Evolutionary conservation across 2,888 invertebrate genomes (phyloP).

Genomic region (Oscheius onirici): DNA sequence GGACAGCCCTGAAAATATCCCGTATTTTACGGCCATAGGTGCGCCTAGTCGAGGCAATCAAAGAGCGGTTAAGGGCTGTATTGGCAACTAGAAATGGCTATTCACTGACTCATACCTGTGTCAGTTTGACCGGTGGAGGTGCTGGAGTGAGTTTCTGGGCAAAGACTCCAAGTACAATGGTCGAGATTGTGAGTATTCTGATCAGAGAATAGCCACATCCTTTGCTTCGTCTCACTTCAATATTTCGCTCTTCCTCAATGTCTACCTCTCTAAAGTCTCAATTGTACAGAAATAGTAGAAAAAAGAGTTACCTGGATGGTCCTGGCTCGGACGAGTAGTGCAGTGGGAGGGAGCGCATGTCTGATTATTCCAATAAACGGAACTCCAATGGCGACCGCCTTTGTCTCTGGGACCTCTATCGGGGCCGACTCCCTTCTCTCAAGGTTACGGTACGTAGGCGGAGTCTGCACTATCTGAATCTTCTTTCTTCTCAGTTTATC

Average conservation of each 20-base stretch:
- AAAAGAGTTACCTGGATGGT: conserved; percentile 15
- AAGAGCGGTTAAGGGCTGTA: conserved; percentile 26
- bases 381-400: conserved; percentile 18
- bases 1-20: conserved; percentile 60
- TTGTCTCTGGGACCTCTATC: conserved; percentile 25
- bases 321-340: conserved; percentile 22
- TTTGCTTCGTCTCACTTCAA: too few relatives aligned
- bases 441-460: conserved; percentile 18
- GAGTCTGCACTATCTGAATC: not conserved
- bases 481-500: not conserved
- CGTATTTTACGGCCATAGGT: conserved; percentile 24
- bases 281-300: not conserved
- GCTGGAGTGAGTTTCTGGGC: conserved; percentile 18
- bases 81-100: not conserved
- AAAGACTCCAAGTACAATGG: conserved; percentile 15
- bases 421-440: not conserved
- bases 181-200: not conserved
- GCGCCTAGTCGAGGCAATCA: conserved; percentile 33
- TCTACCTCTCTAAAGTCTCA: not conserved
- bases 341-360: conserved; percentile 12
- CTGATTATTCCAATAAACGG: conserved; percentile 31
- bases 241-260: not conserved
- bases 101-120: conserved; percentile 2
- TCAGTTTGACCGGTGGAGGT: conserved; percentile 25
- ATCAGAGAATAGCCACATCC: too few relatives aligned